Evolutionary conservation across 2,113 vertebrate genomes (phyloP), one percentile per base, ranked within the genome.

Genomic region (Rhodinocichla rosea): DNA sequence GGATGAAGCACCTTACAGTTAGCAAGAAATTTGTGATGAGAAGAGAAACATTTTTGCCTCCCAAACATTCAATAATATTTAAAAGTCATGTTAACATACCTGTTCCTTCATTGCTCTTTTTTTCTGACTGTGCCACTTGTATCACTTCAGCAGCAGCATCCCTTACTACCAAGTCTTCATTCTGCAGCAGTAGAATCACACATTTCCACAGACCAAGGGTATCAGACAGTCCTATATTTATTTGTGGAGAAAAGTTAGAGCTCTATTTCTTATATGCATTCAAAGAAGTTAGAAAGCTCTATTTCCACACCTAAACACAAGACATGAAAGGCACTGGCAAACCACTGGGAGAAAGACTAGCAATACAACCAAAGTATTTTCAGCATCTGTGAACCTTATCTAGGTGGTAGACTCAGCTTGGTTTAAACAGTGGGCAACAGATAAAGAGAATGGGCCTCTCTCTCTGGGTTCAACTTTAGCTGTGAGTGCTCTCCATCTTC

Each of bases 151-250:
- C 97, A 33, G 98, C 98, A 69, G 97, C 92, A 63, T 99, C 98
- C 91, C 99, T 97, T 84, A 99, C 97, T 6, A 98, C 97, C 84
- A 98, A 97, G 80, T 99, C 99, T 97, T 99, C 99, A 49, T 99
- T 99, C 96, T 99, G 99, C 75, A 99, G 98, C 70, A 99, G 98
- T 2, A 94, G 96, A 79, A 99, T 95, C 87, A 99, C 95, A 95
- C 98, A 98, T 81, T 92, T 98, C 99, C 99, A 99, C 77, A 99
- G 96, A 15, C 97, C 93, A 27, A 99, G 94, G 2, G 98, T 99
- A 65, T 98, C 98, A 44, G 97, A 67, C 42, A 99, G 92, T 92
- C 98, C 99, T 99, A 22, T 28, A 42, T 67, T 62, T 77, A 59
- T 90, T 94, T 64, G 79, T 24, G 44, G 47, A 93, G 52, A 87